Evolutionary conservation across 1,140 invertebrate genomes (phyloP), one percentile per base, ranked within the genome.

Genomic region (Drosophila prosaltans): DNA sequence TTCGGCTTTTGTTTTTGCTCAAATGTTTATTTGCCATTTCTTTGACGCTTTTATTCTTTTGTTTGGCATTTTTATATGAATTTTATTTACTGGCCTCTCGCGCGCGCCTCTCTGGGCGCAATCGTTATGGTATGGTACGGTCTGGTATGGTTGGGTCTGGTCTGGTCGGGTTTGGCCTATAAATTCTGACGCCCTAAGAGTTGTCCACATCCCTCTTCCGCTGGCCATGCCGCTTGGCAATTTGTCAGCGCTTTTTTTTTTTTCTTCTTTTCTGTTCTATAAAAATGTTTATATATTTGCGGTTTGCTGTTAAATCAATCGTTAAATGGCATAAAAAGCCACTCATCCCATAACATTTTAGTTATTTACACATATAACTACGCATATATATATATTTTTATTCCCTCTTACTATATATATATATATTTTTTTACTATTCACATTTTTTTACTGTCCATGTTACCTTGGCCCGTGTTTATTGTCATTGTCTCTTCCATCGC

Each of bases 51-150:
- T 88, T 88, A 88, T 89, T 88, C 75, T 48, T 32, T 77, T 77
- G 81, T 76, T 74, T 86, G 83, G 83, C 83, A 72, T 86, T 86
- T 86, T 86, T 86, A 86, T 86, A 82, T 70, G 83, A 83, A 88
- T 86, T 86, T 86, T 86, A 86, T 86, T 86, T 86, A 86, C 80
- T 88, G 76, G 71, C 61, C 66, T 64, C 65, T 79, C 54, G 74
- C 61, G 80, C 54, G 74, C 61, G 80, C 61, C 60, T 61, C 9
- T 55, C 40, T 65, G 39, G 60, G 39, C 51, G 63, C 59, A 28
- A n/a, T 51, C 41, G 69, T 16, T 16, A 16, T 16, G 16, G 16
- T 16, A 16, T 16, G 16, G 16, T 16, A 16, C 16, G 16, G 16
- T 16, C 16, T 4, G 28, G 39, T 32, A 16, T 16, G 21, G 16